phyloP scores from a whole-genome alignment of 64 coral and sea anemone species.

The Montipora sp. region DNA sequence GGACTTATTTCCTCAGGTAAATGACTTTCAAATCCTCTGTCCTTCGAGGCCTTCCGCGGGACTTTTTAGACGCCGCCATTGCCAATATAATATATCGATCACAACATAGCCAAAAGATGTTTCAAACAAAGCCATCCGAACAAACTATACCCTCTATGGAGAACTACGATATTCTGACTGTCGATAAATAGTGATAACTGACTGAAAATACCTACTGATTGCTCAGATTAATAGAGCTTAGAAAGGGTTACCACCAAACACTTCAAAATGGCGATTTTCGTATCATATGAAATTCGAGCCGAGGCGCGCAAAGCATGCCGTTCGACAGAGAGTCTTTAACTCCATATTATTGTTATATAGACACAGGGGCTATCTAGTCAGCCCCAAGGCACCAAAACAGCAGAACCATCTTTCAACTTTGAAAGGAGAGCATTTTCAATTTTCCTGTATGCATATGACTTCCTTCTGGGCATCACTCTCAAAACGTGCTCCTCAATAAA shows the following conservation, averaged over 20 bases:
- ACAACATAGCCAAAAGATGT: background rate
- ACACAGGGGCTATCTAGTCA: no score
- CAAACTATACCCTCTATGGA: background rate
- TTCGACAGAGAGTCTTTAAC: background rate
- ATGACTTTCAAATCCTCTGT: background rate
- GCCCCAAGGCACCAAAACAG: background rate
- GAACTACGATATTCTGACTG: background rate
- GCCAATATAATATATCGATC: background rate
- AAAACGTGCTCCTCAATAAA: constrained; percentile 31
- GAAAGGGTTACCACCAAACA: background rate
- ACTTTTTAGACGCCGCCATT: background rate
- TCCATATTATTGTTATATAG: no score
- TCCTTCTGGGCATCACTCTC: constrained; percentile 20
- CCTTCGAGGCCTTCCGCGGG: background rate
- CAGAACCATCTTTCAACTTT: constrained; percentile 6
- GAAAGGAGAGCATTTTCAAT: constrained; percentile 6
- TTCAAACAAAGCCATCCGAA: background rate
- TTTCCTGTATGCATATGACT: background rate
- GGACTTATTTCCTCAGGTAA: background rate
- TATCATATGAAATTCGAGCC: constrained; percentile 8
- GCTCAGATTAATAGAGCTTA: background rate
- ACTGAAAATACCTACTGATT: background rate
- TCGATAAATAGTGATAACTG: background rate
- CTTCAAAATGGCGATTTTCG: background rate
- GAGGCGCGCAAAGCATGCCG: constrained; percentile 2